Base-by-base conservation (phyloP, 2,888 invertebrate genomes). In the Ecdyonurus torrentis region DNA sequence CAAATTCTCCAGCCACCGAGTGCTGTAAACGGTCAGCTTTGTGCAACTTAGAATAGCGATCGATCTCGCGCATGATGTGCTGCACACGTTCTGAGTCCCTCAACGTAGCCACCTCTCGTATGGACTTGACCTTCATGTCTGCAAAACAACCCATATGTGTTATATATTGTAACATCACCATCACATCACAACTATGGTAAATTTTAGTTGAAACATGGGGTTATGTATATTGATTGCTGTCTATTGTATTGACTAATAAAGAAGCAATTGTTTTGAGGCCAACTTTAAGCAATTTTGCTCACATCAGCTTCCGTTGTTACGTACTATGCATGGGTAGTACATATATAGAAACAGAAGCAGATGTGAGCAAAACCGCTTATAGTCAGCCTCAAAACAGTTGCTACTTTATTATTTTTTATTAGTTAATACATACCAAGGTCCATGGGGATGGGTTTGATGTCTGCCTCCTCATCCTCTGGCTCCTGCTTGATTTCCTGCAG, bases 21-120 rank as follows among this genome's bases (percentile, higher is more conserved):
- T 81, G 77, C 67, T 83, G 83, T 7, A 50, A 2, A 15, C 58
- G 60, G n/a, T 68, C 66, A 19, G 64, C 50, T 18, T 24, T 23
- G 37, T 37, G 37, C 37, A 37, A 5, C 60, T 80, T 81, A 63
- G 81, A 81, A 73, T 88, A 89, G 65, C 81, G 80, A 66, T 89
- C 86, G 65, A 95, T 89, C 72, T 88, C 83, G 25, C 76, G 76
- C 68, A 91, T 81, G 3, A 92, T 82, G 67, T 81, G 79, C 66
- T 78, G 77, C 52, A 96, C 76, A 65, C 86, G 83, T 20, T 85
- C 82, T 0, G 95, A 94, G 73, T 93, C 85, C 59, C 90, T 80
- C 55, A 99, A 77, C 74, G 90, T 94, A 22, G 97, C 97, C 25
- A 99, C 78, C 74, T 92, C 89, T 65, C 90, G 80, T 37, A 96